A percentile compares a stretch with the other conserved stretches of the same genome.
Evolutionary conservation across 2,888 invertebrate genomes (phyloP).

Genomic region (Andrena flavipes): DNA sequence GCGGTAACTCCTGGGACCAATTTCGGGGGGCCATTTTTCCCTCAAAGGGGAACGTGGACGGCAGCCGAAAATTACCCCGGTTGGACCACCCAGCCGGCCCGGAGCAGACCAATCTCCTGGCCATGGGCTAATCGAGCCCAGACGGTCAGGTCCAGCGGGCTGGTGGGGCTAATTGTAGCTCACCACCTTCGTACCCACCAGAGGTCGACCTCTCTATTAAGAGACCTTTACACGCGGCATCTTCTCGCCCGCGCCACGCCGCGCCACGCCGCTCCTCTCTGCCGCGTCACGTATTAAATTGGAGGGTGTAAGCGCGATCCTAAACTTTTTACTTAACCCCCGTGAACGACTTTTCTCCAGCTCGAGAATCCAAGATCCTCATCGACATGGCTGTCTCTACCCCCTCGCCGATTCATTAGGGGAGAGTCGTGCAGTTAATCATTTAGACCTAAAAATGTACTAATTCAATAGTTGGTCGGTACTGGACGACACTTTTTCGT

Average conservation of each 20-base stretch:
- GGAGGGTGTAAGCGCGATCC: constrained; percentile 68
- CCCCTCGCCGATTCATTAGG: neutral
- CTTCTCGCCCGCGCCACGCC: constrained; percentile 44
- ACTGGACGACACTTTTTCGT: too few relatives aligned
- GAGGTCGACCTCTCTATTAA: constrained; percentile 76
- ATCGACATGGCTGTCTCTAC: neutral
- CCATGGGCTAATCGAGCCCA: constrained; percentile 80
- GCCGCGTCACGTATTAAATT: constrained; percentile 73
- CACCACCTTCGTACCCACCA: constrained; percentile 71
- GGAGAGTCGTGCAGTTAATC: too few relatives aligned
- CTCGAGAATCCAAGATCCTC: constrained; percentile 10
- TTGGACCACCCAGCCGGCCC: constrained; percentile 81
- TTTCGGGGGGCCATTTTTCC: constrained; percentile 80
- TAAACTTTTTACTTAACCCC: constrained; percentile 55
- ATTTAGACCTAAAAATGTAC: too few relatives aligned
- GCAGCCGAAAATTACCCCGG: constrained; percentile 81
- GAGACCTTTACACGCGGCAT: constrained; percentile 70
- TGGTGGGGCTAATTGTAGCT: constrained; percentile 83
- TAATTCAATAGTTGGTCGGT: too few relatives aligned
- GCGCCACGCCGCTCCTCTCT: constrained; percentile 31
- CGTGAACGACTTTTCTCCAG: constrained; percentile 41
- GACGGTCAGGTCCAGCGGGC: constrained; percentile 57
- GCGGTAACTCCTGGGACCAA: constrained; percentile 66
- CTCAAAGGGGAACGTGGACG: constrained; percentile 72
- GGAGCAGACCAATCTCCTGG: constrained; percentile 81